Evolutionary conservation across 92 coral and sea anemone species (phyloP).

Genomic region (Epizoanthus rinbou): DNA sequence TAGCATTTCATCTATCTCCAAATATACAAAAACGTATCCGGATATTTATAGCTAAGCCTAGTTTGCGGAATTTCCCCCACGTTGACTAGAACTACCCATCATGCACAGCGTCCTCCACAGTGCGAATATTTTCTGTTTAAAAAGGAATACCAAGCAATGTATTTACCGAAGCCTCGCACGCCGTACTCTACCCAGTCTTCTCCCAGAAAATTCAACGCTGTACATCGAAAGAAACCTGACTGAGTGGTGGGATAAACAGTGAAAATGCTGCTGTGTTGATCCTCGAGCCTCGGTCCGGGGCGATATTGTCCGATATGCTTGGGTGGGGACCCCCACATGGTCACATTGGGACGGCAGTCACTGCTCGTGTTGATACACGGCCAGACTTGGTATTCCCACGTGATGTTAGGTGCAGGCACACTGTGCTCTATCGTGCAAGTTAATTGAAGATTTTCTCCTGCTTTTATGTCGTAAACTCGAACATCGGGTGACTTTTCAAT

Average conservation of each 20-base stretch:
- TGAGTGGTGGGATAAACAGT: neutral
- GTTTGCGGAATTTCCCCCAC: no score
- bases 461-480: no score
- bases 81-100: no score
- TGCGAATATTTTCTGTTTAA: neutral
- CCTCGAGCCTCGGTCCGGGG: neutral
- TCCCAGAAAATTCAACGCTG: slow-evolving; percentile 36
- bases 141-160: neutral
- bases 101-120: neutral
- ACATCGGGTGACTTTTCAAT: no score
- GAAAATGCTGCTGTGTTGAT: slow-evolving; percentile 12
- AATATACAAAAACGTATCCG: no score
- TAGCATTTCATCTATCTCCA: no score
- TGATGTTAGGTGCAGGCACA: slow-evolving; percentile 16
- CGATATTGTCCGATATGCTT: neutral
- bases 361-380: neutral
- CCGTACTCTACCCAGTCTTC: neutral
- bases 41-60: no score
- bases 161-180: neutral
- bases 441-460: no score
- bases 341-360: neutral
- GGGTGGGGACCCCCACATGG: neutral
- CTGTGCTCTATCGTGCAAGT: neutral
- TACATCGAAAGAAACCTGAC: slow-evolving; percentile 36
- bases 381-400: neutral